Percentiles rank a stretch among this genome's conserved stretches.
These are phyloP conservation scores for Scaptomyza parva DNA, from an alignment of 2,888 invertebrate species.

Conservation along the genomic window DNA sequence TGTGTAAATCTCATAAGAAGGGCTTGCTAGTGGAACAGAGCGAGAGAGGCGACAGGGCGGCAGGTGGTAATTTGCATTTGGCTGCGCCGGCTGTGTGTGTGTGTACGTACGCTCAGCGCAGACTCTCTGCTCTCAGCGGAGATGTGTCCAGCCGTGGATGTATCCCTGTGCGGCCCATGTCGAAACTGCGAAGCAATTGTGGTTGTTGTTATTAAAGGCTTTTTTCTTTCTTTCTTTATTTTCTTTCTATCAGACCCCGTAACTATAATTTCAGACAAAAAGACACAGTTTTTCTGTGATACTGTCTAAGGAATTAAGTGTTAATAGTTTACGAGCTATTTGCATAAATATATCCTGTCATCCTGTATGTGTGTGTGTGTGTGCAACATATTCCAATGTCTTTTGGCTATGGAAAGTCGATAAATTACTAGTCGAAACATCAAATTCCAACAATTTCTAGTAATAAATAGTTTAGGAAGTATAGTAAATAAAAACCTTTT, in stretches of 20 bases:
- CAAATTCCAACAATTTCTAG: neutral
- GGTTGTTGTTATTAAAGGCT: constrained; percentile 21
- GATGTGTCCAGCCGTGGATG: constrained; percentile 68
- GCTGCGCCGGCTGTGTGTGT: constrained; percentile 50
- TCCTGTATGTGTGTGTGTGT: neutral
- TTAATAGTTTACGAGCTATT: neutral
- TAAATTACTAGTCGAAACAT: no score
- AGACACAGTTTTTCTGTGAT: neutral
- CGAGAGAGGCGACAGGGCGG: neutral
- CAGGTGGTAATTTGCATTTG: constrained; percentile 61
- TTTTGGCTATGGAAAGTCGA: neutral
- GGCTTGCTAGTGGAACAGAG: neutral
- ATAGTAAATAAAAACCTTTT: neutral
- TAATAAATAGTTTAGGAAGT: neutral
- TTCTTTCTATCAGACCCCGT: constrained; percentile 10
- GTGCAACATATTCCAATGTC: neutral
- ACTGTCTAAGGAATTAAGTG: neutral
- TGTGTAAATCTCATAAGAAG: constrained; percentile 21
- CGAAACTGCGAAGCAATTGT: constrained; percentile 22
- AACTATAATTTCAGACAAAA: neutral
- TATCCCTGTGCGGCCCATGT: constrained; percentile 55
- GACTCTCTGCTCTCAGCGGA: constrained; percentile 41
- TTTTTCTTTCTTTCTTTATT: constrained; percentile 10
- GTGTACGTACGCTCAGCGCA: constrained; percentile 34
- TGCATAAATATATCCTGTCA: neutral